Percentiles rank a stretch among this genome's conserved stretches.
phyloP scores from a whole-genome alignment of 1,140 invertebrate genomes.

The Lepidurus arcticus region DNA sequence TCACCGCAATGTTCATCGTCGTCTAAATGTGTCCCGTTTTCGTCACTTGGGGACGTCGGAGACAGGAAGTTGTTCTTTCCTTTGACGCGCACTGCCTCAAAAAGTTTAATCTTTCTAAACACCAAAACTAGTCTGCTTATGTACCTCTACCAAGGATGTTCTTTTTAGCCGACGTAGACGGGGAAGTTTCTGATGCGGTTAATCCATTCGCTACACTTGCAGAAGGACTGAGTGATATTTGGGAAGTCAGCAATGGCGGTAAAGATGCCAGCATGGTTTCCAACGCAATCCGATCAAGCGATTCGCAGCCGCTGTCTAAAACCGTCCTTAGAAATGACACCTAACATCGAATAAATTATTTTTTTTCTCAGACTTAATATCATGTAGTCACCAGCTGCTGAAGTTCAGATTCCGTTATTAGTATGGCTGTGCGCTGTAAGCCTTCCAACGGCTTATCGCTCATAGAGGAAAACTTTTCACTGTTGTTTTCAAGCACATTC shows the following conservation, averaged over 20 bases:
- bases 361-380: slow-evolving; percentile 36
- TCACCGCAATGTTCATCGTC: not conserved
- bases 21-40: not conserved
- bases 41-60: not conserved
- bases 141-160: not conserved
- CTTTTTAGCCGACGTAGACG: not conserved
- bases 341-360: slow-evolving; percentile 44
- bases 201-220: not conserved
- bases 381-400: slow-evolving; percentile 52
- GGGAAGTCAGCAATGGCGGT: slow-evolving; percentile 33
- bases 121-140: not conserved
- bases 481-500: slow-evolving; percentile 56
- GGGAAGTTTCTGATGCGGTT: not conserved
- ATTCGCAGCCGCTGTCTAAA: slow-evolving; percentile 38
- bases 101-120: not conserved
- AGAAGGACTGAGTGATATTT: not conserved
- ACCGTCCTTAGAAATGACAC: slow-evolving; percentile 49
- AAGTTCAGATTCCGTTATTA: slow-evolving; percentile 63
- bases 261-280: slow-evolving; percentile 42
- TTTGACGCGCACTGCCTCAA: not conserved
- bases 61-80: not conserved
- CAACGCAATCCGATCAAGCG: slow-evolving; percentile 41
- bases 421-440: slow-evolving; percentile 55
- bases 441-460: slow-evolving; percentile 54
- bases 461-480: slow-evolving; percentile 52